phyloP scores from a whole-genome alignment of 2,797 vertebrate genomes.

The Semotilus atromaculatus region DNA sequence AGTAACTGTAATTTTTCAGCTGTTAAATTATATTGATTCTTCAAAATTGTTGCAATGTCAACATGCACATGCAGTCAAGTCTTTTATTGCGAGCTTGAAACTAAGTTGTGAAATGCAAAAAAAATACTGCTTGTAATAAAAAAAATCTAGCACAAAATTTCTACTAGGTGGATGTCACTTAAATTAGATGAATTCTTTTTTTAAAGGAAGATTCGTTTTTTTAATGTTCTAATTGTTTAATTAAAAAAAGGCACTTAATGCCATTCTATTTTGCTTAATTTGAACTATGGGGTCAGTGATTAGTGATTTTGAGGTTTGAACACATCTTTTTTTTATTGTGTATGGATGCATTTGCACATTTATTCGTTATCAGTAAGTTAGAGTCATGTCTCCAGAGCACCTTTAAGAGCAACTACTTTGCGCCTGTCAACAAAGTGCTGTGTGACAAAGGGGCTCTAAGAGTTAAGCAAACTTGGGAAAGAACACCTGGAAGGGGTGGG shows the following conservation, averaged over 20 bases:
- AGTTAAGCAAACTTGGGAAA: slow-evolving; percentile 62
- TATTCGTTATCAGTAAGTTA: neutral
- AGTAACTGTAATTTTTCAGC: neutral
- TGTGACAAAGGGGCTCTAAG: slow-evolving; percentile 16
- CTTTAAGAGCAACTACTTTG: neutral
- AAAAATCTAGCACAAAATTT: neutral
- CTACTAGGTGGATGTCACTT: neutral
- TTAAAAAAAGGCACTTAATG: neutral
- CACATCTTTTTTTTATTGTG: neutral
- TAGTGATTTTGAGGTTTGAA: neutral
- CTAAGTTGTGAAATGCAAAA: neutral
- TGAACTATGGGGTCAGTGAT: neutral
- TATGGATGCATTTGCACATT: neutral
- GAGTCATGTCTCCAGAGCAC: slow-evolving; percentile 13
- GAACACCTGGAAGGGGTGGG: slow-evolving; percentile 74
- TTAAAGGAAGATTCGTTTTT: neutral
- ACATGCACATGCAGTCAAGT: neutral
- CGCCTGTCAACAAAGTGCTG: slow-evolving; percentile 60
- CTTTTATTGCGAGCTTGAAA: neutral
- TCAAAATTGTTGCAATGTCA: neutral
- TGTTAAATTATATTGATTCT: slow-evolving; percentile 5
- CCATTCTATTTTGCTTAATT: neutral
- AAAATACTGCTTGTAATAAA: slow-evolving; percentile 35
- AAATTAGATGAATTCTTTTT: neutral
- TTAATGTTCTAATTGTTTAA: neutral